These are phyloP conservation scores for Trematomus bernacchii DNA, from an alignment of 2,797 vertebrate species.

Conservation along the genomic window DNA sequence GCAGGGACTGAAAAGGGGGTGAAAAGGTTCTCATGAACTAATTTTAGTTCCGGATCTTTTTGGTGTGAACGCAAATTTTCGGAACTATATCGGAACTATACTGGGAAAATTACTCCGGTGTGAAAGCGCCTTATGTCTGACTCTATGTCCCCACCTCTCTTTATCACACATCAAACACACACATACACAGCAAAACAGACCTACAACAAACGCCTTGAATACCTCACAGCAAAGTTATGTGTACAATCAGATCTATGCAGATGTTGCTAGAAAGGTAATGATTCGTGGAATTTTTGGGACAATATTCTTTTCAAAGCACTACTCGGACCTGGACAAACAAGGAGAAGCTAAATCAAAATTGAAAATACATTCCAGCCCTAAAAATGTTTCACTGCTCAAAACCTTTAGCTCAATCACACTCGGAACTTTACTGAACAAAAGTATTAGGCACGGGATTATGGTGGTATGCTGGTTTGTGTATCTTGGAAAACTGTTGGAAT, in stretches of 20 bases:
- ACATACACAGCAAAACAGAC: slow-evolving; percentile 14
- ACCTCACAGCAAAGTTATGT: slow-evolving; percentile 33
- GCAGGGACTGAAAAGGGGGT: too few species aligned
- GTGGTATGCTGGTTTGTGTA: slow-evolving; percentile 51
- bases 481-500: slow-evolving; percentile 59
- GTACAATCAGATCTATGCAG: slow-evolving; percentile 19
- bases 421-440: slow-evolving; percentile 39
- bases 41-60: too few species aligned
- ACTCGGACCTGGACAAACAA: slow-evolving; percentile 4
- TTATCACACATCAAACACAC: slow-evolving; percentile 10
- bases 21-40: too few species aligned
- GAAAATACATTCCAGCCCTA: not conserved
- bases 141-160: slow-evolving; percentile 15
- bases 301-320: not conserved
- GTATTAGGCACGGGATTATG: slow-evolving; percentile 42
- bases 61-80: too few species aligned
- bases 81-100: too few species aligned
- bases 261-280: slow-evolving; percentile 3
- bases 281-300: not conserved
- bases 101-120: too few species aligned
- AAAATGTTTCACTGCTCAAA: not conserved
- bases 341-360: not conserved
- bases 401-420: slow-evolving; percentile 45
- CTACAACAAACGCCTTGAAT: not conserved
- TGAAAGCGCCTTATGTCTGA: slow-evolving; percentile 20